These are phyloP conservation scores for Thecophora atra DNA, from an alignment of 2,888 invertebrate genomes.

Conservation along the genomic window DNA sequence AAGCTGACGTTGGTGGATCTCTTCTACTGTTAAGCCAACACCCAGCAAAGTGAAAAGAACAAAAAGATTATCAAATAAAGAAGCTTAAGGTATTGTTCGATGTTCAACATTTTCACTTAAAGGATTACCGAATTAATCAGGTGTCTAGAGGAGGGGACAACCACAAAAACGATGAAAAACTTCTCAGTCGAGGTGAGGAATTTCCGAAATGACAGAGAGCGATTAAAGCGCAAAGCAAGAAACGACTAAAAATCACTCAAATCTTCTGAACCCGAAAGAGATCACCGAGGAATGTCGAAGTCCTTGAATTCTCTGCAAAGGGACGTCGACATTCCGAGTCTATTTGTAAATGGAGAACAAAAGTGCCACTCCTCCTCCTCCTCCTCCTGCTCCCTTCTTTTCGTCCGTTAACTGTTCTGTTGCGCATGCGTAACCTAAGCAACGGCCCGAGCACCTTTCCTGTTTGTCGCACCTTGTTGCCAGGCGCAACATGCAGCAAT, in stretches of 20 bases:
- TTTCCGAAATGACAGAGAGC: not conserved
- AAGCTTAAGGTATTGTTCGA: not conserved
- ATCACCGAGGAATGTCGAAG: not conserved
- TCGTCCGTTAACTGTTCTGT: not conserved
- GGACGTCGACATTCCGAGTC: not conserved
- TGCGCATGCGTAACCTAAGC: slow-evolving; percentile 13
- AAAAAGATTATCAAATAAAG: not conserved
- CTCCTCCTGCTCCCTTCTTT: not conserved
- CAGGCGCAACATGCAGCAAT: slow-evolving; percentile 28
- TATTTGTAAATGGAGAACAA: not conserved
- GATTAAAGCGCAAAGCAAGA: not conserved
- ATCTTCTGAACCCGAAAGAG: not conserved
- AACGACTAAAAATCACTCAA: not conserved
- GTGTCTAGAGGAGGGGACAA: not conserved
- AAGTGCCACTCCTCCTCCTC: not conserved
- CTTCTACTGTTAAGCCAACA: too few relatives aligned
- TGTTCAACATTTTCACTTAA: not conserved
- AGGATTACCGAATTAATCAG: not conserved
- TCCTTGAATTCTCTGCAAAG: not conserved
- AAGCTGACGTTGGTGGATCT: too few relatives aligned
- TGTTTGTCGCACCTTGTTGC: slow-evolving; percentile 38
- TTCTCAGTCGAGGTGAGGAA: not conserved
- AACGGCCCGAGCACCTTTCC: slow-evolving; percentile 14
- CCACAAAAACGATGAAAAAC: not conserved
- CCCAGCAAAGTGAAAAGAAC: not conserved